Evolutionary conservation across 2,888 invertebrate species (phyloP), one percentile per base, ranked within the genome.

Genomic region (Caradrina clavipalpis): DNA sequence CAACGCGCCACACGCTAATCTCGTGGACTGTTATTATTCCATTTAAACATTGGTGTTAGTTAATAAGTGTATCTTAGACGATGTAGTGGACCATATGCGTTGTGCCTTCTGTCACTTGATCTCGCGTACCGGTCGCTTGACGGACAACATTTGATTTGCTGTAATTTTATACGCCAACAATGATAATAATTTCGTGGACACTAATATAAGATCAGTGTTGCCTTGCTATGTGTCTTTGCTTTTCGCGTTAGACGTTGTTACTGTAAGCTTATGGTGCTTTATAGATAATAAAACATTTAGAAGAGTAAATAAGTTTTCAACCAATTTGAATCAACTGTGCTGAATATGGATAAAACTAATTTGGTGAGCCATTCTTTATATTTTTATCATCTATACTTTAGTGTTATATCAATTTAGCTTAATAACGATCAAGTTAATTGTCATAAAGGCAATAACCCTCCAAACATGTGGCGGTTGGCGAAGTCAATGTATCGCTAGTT

Each of bases 201-300:
- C 87, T 91, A 91, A 88, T 89, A 88, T 94, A 93, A 90, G 84
- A 92, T 94, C 92, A 90, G 93, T 95, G 95, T 95, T 95, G 96
- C 96, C 96, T 96, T 96, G 95, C 94, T 94, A 93, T 91, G 96
- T 96, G 95, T 95, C 95, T 95, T 95, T 94, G 94, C 93, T 95
- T 92, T 91, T 92, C 93, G 95, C 94, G 91, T 90, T 93, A 92
- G 89, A 91, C 89, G 85, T 92, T 88, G 86, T 75, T 66, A 76
- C 71, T 71, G 64, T 89, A 91, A 93, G 92, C 92, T 93, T 92
- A 91, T 89, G 94, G 95, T 95, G 95, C 95, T 95, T 94, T 88
- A 85, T 89, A 91, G 86, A 86, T 89, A 83, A 85, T 87, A 88
- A 65, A 71, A 76, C 73, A 76, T 68, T 71, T 86, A 83, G 61